These are phyloP conservation scores for Orcinus orca DNA, from an alignment of 2,113 vertebrate genomes.

Conservation along the genomic window DNA sequence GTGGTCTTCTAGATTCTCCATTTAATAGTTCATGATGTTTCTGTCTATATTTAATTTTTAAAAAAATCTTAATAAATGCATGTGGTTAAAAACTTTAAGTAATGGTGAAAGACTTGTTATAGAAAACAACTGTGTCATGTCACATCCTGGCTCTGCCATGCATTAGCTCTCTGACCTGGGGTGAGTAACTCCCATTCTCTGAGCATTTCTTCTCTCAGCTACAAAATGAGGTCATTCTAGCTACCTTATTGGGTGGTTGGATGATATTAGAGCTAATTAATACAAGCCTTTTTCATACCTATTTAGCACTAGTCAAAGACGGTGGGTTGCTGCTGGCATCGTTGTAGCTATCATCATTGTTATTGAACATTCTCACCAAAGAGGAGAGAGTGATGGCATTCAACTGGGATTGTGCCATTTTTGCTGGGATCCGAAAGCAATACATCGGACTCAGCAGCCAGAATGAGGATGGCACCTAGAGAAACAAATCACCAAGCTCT, in stretches of 20 bases:
- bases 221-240: neutral
- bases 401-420: neutral
- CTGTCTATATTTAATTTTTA: neutral
- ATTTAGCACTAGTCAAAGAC: neutral
- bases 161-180: neutral
- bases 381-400: neutral
- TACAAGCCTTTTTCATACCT: neutral
- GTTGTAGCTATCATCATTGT: neutral
- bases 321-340: accelerated
- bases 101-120: neutral
- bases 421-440: neutral
- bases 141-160: neutral
- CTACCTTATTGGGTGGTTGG: neutral
- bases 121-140: neutral
- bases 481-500: neutral
- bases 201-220: neutral
- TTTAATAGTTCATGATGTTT: neutral
- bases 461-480: neutral
- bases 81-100: neutral
- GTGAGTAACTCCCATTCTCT: neutral
- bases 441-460: too few relatives aligned
- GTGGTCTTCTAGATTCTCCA: neutral
- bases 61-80: neutral
- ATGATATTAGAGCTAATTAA: neutral
- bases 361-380: neutral